A percentile compares a stretch with the other conserved stretches of the same genome.
phyloP scores from a whole-genome alignment of 2,113 vertebrate species.

The Laticauda laticaudata region DNA sequence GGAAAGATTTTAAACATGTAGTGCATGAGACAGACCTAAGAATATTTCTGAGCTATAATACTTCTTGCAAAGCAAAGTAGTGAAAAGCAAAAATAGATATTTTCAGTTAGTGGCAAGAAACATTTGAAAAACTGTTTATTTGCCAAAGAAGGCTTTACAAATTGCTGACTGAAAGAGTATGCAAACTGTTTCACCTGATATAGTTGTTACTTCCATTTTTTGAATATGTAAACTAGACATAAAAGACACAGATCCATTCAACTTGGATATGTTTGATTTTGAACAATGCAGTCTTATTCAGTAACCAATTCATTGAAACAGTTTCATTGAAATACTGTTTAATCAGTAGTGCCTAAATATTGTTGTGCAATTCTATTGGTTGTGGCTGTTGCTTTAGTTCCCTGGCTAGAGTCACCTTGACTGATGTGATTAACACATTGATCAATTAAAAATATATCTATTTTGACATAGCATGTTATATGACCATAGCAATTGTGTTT shows the following conservation, averaged over 20 bases:
- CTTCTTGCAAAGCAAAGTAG: neutral
- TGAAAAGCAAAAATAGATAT: neutral
- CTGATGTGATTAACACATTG: neutral
- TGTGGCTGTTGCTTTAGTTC: neutral
- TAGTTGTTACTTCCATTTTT: neutral
- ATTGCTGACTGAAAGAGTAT: neutral
- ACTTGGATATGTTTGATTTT: neutral
- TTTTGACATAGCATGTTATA: neutral
- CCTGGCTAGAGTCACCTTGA: neutral
- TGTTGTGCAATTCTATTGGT: neutral
- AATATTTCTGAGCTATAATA: neutral
- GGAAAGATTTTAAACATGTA: neutral
- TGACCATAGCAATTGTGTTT: neutral
- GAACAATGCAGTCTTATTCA: neutral
- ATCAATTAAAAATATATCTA: neutral
- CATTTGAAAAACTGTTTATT: neutral
- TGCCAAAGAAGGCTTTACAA: neutral
- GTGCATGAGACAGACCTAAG: neutral
- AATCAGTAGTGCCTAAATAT: neutral
- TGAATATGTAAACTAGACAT: neutral
- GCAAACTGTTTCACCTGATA: neutral
- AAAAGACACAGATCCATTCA: neutral
- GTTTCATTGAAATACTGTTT: neutral
- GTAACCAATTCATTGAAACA: neutral
- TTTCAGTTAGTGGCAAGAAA: neutral